Evolutionary conservation across 2,113 vertebrate genomes (phyloP), one percentile per base, ranked within the genome.

Genomic region (Phaethon lepturus): DNA sequence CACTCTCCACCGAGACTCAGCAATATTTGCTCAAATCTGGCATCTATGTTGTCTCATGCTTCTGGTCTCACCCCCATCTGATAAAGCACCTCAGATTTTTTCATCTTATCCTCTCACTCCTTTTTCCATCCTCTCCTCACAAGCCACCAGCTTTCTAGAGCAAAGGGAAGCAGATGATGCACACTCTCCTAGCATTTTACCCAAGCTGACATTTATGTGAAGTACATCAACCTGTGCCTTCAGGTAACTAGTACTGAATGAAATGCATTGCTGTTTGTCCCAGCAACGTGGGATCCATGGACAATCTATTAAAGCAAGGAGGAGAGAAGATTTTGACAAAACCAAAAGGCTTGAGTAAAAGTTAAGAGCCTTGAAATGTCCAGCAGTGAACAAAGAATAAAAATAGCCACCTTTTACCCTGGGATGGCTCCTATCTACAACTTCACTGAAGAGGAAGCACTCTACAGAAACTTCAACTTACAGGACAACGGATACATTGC

Each of bases 401-500:
- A 56, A 62, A 62, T 2, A 83, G 75, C 9, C 24, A 79, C 22
- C 28, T 93, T 72, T 66, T 42, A 45, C 29, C n/a, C 26, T 68
- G 28, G 26, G 3, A 86, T 33, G 44, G 18, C 38, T 82, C 45
- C 71, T n/a, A 13, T 7, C n/a, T 35, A 52, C 6, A 86, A 22
- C 19, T 35, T 49, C 52, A 63, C 28, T 44, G 50, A 76, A 64
- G 45, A 88, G 47, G 42, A 59, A 71, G 44, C 29, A 28, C 40
- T 33, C 42, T 19, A 63, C 47, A 66, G 75, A 91, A 86, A 66
- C 14, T 50, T 45, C 11, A 47, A 26, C 18, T 73, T 67, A 47
- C 45, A 86, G 33, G 23, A 35, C 1, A 3, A 69, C 0, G 0
- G 17, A 8, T 31, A 42, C 3, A 4, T 20, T 60, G 38, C 12